Percentiles rank a stretch among this genome's conserved stretches.
phyloP scores from a whole-genome alignment of 30 jellyfish, hydroid and myxozoan genomes.

The Nemopilema nomurai region DNA sequence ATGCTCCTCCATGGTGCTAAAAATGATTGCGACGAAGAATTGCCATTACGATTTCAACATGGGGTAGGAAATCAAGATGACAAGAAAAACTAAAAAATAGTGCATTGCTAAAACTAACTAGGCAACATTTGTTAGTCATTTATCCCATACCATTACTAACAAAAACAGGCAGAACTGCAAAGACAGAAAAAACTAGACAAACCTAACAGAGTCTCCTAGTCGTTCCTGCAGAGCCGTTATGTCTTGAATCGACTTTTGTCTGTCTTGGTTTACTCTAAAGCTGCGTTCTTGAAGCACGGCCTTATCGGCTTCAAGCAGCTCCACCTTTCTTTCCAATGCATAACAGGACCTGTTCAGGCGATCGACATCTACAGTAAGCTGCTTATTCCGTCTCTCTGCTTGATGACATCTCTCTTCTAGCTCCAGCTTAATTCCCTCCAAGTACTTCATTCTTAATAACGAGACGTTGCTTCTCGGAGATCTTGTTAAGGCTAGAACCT shows the following conservation, averaged over 20 bases:
- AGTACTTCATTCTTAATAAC: conserved; percentile 30
- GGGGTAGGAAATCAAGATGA: too few relatives aligned
- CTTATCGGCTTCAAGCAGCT: conserved; percentile 57
- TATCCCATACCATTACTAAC: too few relatives aligned
- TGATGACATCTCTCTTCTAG: conserved; percentile 61
- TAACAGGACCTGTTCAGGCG: conserved; percentile 49
- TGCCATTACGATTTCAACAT: too few relatives aligned
- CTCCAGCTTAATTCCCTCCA: conserved; percentile 49
- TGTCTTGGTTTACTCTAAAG: conserved; percentile 53
- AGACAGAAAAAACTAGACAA: conserved; percentile 4
- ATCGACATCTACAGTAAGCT: conserved; percentile 41
- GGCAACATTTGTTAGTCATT: too few relatives aligned
- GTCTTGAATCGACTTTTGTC: conserved; percentile 35
- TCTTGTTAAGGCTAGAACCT: neutral
- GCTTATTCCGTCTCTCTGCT: conserved; percentile 54
- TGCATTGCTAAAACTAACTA: too few relatives aligned
- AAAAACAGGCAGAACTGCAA: too few relatives aligned
- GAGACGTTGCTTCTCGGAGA: conserved; percentile 36
- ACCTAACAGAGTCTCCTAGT: conserved; percentile 63
- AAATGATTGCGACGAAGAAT: too few relatives aligned
- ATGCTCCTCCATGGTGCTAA: too few relatives aligned
- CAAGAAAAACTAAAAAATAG: too few relatives aligned
- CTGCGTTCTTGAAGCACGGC: conserved; percentile 62
- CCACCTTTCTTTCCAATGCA: conserved; percentile 58
- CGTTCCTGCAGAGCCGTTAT: conserved; percentile 45